Conservation (phyloP, 2,113 vertebrate genomes). For the Seriola rivoliana region DNA sequence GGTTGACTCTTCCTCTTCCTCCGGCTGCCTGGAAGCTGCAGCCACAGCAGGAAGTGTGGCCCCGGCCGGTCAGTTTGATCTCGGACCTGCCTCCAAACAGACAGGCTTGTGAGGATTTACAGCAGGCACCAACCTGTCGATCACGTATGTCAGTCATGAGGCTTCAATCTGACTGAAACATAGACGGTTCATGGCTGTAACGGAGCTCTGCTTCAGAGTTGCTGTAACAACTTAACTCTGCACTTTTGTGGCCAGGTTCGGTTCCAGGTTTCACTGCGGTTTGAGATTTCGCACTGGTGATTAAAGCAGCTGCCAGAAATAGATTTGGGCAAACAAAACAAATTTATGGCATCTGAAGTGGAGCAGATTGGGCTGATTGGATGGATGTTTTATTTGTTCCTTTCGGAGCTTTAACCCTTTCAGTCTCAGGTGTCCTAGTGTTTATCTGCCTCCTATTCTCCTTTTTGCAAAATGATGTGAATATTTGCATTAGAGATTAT, state of each 20-base stretch:
- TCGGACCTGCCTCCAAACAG: slow-evolving; percentile 1
- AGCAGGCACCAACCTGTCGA: slow-evolving; percentile 13
- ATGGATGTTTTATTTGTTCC: not conserved
- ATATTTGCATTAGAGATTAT: too few species aligned
- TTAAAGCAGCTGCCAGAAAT: not conserved
- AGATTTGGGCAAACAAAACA: slow-evolving; percentile 10
- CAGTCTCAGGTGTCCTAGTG: too few species aligned
- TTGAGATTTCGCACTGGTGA: not conserved
- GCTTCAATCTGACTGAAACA: slow-evolving; percentile 10
- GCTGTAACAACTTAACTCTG: slow-evolving; percentile 25
- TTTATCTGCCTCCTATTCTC: too few species aligned
- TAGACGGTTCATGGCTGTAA: not conserved
- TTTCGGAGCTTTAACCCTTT: too few species aligned
- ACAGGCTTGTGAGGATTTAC: slow-evolving; percentile 30
- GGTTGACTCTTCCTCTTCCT: slow-evolving; percentile 56
- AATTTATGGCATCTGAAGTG: not conserved
- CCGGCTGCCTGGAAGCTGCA: slow-evolving; percentile 18
- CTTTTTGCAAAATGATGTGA: too few species aligned
- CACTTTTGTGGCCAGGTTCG: not conserved
- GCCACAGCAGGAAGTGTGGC: slow-evolving; percentile 10
- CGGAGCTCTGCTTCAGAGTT: slow-evolving; percentile 21
- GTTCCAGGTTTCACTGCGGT: slow-evolving; percentile 10
- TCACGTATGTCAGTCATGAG: slow-evolving; percentile 30
- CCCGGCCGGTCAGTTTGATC: slow-evolving; percentile 46
- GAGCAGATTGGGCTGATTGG: slow-evolving; percentile 18